These are phyloP conservation scores for Meandrusa payeni DNA, from an alignment of 2,888 invertebrate species.

Conservation along the genomic window DNA sequence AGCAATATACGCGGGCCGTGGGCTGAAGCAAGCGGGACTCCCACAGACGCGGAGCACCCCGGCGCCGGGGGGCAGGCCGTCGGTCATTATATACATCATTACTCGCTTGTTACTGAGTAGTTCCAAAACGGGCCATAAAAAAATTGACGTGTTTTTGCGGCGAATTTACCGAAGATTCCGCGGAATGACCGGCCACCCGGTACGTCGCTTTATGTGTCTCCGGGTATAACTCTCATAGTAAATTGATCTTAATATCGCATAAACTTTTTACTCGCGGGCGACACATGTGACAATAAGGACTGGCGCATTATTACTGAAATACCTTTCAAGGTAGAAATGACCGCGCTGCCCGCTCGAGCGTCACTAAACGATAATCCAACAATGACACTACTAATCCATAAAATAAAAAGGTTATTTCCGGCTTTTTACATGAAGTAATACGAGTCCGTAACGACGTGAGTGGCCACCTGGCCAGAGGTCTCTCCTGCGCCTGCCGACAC, in stretches of 20 bases:
- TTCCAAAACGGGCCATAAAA: slow-evolving; percentile 8
- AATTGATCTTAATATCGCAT: slow-evolving; percentile 69
- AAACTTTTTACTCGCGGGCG: slow-evolving; percentile 43
- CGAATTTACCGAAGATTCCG: slow-evolving; percentile 29
- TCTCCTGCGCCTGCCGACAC: slow-evolving; percentile 17
- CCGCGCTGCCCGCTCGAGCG: slow-evolving; percentile 16
- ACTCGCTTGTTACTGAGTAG: slow-evolving; percentile 11
- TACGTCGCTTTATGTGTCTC: slow-evolving; percentile 58
- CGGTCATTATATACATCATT: slow-evolving; percentile 9
- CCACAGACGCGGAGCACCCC: too few species aligned
- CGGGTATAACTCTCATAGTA: slow-evolving; percentile 70
- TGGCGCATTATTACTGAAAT: slow-evolving; percentile 40
- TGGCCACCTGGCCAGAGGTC: slow-evolving; percentile 42
- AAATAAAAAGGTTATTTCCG: slow-evolving; percentile 39
- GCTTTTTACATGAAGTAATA: slow-evolving; percentile 25
- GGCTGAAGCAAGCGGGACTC: too few species aligned
- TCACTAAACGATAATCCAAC: slow-evolving; percentile 28
- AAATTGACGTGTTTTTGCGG: slow-evolving; percentile 22
- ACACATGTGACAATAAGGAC: slow-evolving; percentile 46
- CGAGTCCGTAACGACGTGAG: too few species aligned
- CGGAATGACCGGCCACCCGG: slow-evolving; percentile 39
- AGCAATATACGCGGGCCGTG: too few species aligned
- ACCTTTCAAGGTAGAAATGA: slow-evolving; percentile 19
- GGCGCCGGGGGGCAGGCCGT: too few species aligned
- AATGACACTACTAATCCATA: slow-evolving; percentile 28